These are phyloP conservation scores for Caenorhabditis zanzibari DNA, from an alignment of 2,888 invertebrate species.

Conservation along the genomic window DNA sequence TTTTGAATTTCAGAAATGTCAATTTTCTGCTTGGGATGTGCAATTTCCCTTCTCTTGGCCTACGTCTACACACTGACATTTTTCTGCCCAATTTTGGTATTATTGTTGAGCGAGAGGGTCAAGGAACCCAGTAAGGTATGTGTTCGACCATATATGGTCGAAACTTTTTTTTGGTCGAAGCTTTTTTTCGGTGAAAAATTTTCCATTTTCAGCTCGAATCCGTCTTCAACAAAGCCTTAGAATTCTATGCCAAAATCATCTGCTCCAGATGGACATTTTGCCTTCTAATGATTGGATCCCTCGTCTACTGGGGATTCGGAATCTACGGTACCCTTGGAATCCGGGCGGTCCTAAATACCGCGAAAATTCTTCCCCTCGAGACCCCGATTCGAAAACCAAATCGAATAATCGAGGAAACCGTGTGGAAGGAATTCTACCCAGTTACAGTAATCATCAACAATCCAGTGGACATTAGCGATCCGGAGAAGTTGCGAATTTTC, in stretches of 20 bases:
- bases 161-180: neutral
- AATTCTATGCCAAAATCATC: slow-evolving; percentile 56
- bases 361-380: slow-evolving; percentile 81
- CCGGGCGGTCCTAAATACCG: slow-evolving; percentile 77
- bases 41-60: slow-evolving; percentile 81
- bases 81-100: slow-evolving; percentile 74
- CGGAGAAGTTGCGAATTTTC: slow-evolving; percentile 63
- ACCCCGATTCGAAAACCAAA: slow-evolving; percentile 80
- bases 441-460: slow-evolving; percentile 81
- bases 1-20: slow-evolving; percentile 77
- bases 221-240: slow-evolving; percentile 49
- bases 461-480: slow-evolving; percentile 75
- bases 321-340: slow-evolving; percentile 77
- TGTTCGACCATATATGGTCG: neutral
- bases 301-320: slow-evolving; percentile 72
- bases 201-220: slow-evolving; percentile 44
- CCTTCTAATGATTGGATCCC: slow-evolving; percentile 49
- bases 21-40: slow-evolving; percentile 82
- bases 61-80: slow-evolving; percentile 81
- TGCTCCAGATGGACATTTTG: slow-evolving; percentile 42
- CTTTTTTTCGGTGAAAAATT: too few relatives aligned
- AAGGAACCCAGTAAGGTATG: slow-evolving; percentile 48
- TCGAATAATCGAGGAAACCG: slow-evolving; percentile 77
- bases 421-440: slow-evolving; percentile 83
- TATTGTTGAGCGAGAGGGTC: slow-evolving; percentile 46